Evolutionary conservation across 1,140 invertebrate species (phyloP), one percentile per base, ranked within the genome.

Genomic region (Megalopta genalis): DNA sequence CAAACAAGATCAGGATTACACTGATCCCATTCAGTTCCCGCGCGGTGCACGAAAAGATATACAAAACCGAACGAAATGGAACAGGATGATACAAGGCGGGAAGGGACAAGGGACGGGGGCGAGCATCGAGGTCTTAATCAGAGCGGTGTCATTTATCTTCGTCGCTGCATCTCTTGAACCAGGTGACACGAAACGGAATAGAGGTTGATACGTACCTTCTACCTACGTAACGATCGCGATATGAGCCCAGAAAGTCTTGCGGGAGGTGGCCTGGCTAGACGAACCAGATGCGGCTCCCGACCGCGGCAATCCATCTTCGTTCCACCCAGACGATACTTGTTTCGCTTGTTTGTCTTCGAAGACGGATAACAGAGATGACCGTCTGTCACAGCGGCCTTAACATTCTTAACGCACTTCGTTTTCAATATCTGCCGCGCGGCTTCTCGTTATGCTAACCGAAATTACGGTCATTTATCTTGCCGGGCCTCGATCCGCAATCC

Each of bases 51-150:
- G 77, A 23, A 71, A 63, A 14, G 49, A 69, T 25, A 25, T 64
- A 67, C 39, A 69, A 60, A 59, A 65, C 75, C n/a, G 4, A 21
- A 77, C 16, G 71, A 75, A 67, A 74, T 14, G 25, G n/a, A 37
- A 75, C 25, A 27, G 62, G 42, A 68, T n/a, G 77, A 66, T 42
- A 42, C n/a, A 5, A 27, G 46, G 52, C 16, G 5, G 42, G 18
- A 8, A 0, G 62, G 42, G 46, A 79, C 46, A 59, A 18, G 23
- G 23, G 25, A 32, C 32, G 63, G 5, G 63, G 23, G 23, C 25
- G 63, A 59, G 77, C 32, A 76, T 68, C 65, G 80, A 82, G 81
- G 64, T 82, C 81, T 82, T 83, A 83, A 83, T 83, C 81, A 66
- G 77, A 75, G 70, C 71, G 14, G 52, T 75, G 52, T 67, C 81